Percentiles rank a stretch among this genome's conserved stretches.
These are phyloP conservation scores for Macrotis lagotis DNA, from an alignment of 2,113 vertebrate species.

Conservation along the genomic window DNA sequence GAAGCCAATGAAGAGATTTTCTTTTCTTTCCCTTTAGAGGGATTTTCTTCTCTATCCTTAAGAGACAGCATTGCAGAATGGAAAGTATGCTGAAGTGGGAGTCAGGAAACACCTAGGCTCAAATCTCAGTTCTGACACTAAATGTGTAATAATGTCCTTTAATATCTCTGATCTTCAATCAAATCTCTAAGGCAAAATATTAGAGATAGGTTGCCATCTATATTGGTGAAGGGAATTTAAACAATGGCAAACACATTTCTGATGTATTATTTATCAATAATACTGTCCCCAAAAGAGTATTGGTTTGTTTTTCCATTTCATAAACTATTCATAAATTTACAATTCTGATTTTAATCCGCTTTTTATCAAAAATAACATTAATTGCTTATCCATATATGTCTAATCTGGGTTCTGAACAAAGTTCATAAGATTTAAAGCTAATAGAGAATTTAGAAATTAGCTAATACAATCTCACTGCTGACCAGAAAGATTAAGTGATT, in stretches of 20 bases:
- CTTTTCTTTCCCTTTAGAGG: background rate
- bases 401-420: too few species aligned
- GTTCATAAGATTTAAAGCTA: too few species aligned
- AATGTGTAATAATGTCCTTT: background rate
- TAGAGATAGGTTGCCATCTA: background rate
- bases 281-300: background rate
- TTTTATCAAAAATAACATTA: too few species aligned
- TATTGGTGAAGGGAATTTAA: background rate
- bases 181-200: background rate
- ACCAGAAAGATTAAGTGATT: too few species aligned
- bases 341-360: too few species aligned
- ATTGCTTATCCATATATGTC: too few species aligned
- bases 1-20: too few species aligned
- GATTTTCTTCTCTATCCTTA: slow-evolving; percentile 7
- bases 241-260: background rate
- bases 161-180: background rate
- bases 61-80: slow-evolving; percentile 7
- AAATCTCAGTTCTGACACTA: background rate
- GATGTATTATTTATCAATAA: background rate
- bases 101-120: background rate
- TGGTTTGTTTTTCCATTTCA: too few species aligned
- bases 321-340: too few species aligned
- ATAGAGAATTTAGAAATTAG: too few species aligned
- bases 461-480: too few species aligned
- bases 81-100: background rate